Conservation (phyloP, 2,113 vertebrate genomes). For the Agapornis roseicollis region DNA sequence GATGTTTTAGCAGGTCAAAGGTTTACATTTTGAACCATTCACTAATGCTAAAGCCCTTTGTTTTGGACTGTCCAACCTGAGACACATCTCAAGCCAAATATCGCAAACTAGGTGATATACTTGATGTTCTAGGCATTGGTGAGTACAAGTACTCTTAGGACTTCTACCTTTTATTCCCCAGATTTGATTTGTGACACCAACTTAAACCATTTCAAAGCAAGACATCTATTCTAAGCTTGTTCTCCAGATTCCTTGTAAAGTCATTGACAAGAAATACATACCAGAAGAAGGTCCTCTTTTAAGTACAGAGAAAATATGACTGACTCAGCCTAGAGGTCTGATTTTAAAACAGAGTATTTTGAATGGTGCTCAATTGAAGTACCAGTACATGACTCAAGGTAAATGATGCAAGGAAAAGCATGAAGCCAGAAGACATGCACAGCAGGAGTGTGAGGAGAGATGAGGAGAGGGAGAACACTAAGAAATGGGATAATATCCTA, state of each 20-base stretch:
- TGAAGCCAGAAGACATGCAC: background rate
- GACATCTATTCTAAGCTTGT: background rate
- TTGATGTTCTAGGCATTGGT: background rate
- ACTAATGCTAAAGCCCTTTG: background rate
- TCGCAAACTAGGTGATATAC: background rate
- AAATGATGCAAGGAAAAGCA: background rate
- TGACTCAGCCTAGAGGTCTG: background rate
- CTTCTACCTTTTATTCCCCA: background rate
- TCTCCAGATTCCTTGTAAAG: background rate
- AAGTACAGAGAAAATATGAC: background rate
- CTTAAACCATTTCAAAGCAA: background rate
- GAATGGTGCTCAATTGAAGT: background rate
- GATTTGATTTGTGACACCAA: background rate
- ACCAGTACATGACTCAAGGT: background rate
- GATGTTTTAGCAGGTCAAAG: background rate
- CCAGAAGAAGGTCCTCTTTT: background rate
- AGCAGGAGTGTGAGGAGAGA: background rate
- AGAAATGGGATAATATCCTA: background rate
- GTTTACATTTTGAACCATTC: background rate
- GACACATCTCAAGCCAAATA: background rate
- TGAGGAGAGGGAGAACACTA: background rate
- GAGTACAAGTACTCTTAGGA: background rate
- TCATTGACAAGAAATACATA: background rate
- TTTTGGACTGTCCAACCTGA: background rate
- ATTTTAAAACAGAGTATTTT: background rate